phyloP scores from a whole-genome alignment of 2,888 invertebrate genomes.

The Monochamus alternatus region DNA sequence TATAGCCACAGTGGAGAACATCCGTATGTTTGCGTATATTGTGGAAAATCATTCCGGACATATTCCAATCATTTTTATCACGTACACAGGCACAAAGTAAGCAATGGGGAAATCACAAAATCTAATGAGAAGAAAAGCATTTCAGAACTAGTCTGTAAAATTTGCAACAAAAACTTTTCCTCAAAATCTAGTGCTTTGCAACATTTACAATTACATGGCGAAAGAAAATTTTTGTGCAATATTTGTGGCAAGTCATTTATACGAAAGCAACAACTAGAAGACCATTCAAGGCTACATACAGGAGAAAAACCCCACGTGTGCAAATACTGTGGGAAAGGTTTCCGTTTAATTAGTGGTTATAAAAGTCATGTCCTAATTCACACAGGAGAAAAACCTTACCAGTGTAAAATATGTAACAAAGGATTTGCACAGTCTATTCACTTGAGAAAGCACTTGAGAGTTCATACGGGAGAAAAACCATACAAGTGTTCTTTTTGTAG shows the following conservation, averaged over 20 bases:
- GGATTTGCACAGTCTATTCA: constrained; percentile 62
- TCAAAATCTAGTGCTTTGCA: constrained; percentile 52
- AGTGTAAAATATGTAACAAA: constrained; percentile 68
- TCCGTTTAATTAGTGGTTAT: constrained; percentile 56
- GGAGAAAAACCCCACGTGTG: constrained; percentile 61
- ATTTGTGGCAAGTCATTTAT: constrained; percentile 57
- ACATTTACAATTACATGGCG: constrained; percentile 56
- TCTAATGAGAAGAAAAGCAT: not conserved
- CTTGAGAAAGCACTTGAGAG: constrained; percentile 60
- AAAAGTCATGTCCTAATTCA: constrained; percentile 61
- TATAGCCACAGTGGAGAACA: constrained; percentile 17
- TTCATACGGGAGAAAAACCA: constrained; percentile 63
- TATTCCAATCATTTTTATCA: constrained; percentile 1
- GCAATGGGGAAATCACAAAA: constrained; percentile 34
- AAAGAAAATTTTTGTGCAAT: constrained; percentile 55
- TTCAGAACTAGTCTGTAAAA: constrained; percentile 33
- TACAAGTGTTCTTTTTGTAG: constrained; percentile 52
- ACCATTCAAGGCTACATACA: constrained; percentile 58
- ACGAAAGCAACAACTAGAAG: constrained; percentile 54
- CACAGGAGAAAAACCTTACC: constrained; percentile 62
- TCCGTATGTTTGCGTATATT: constrained; percentile 23
- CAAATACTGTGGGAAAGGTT: constrained; percentile 59
- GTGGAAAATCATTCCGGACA: constrained; percentile 24
- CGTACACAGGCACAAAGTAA: constrained; percentile 29
- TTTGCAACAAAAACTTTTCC: constrained; percentile 46